Conservation (phyloP, 2,797 vertebrate genomes). For the Neomorphus geoffroyi region DNA sequence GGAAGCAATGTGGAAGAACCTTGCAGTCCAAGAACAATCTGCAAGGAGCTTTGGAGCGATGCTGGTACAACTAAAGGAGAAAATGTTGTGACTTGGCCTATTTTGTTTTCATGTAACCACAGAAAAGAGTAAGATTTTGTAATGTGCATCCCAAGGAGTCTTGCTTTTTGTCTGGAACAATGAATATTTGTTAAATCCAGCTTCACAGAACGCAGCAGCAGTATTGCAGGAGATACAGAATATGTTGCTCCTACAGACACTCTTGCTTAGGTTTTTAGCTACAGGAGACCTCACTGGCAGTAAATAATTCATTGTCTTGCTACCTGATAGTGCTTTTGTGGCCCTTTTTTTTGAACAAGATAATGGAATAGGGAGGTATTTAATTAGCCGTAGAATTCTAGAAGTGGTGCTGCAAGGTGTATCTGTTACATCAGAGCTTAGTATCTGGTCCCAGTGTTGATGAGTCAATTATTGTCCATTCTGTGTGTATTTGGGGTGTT, state of each 20-base stretch:
- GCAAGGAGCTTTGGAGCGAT: not conserved
- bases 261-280: not conserved
- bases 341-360: not conserved
- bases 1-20: not conserved
- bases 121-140: not conserved
- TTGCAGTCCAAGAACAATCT: not conserved
- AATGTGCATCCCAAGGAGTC: not conserved
- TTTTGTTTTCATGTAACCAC: not conserved
- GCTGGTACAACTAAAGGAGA: not conserved
- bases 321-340: slow-evolving; percentile 27
- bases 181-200: not conserved
- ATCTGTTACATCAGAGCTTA: not conserved
- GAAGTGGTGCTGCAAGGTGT: not conserved
- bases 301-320: slow-evolving; percentile 53
- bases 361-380: not conserved
- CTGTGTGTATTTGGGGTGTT: not conserved
- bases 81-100: not conserved
- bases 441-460: not conserved
- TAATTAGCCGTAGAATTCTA: not conserved
- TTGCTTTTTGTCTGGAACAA: not conserved
- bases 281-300: not conserved
- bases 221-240: not conserved
- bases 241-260: not conserved
- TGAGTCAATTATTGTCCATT: not conserved
- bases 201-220: not conserved